Percentiles rank a stretch among this genome's conserved stretches.
Evolutionary conservation across 2,888 invertebrate genomes (phyloP).

Genomic region (Molorchus minor): DNA sequence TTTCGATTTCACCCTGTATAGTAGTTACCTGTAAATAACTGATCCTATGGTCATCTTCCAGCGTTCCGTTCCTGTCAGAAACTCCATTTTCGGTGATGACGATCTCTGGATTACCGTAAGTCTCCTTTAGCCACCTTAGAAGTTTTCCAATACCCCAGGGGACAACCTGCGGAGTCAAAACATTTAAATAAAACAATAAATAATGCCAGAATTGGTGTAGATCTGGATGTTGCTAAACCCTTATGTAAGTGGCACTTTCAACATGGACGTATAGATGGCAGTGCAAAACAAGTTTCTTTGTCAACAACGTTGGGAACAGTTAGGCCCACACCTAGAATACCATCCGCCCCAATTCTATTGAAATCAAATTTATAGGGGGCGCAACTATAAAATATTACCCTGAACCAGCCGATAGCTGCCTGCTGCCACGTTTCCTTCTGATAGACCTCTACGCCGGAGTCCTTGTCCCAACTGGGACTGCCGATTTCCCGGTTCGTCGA

Average conservation of each 20-base stretch:
- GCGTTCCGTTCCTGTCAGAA: slow-evolving; percentile 64
- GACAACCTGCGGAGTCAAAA: slow-evolving; percentile 65
- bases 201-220: no score
- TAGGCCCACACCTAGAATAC: no score
- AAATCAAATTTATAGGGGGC: no score
- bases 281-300: no score
- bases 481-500: slow-evolving; percentile 14
- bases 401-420: slow-evolving; percentile 21
- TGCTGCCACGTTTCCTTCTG: slow-evolving; percentile 8
- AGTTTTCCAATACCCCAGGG: slow-evolving; percentile 70
- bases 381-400: no score
- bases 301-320: no score
- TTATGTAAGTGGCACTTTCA: no score
- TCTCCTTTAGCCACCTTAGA: slow-evolving; percentile 68
- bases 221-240: no score
- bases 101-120: slow-evolving; percentile 68
- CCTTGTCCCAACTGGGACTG: slow-evolving; percentile 23
- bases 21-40: slow-evolving; percentile 63
- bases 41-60: slow-evolving; percentile 67
- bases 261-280: no score
- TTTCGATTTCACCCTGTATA: no score
- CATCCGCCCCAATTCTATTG: no score
- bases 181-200: no score
- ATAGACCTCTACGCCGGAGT: slow-evolving; percentile 10
- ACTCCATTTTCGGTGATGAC: slow-evolving; percentile 71